A percentile compares a stretch with the other conserved stretches of the same genome.
phyloP scores from a whole-genome alignment of 2,888 invertebrate species.

The Alsophila aescularia region DNA sequence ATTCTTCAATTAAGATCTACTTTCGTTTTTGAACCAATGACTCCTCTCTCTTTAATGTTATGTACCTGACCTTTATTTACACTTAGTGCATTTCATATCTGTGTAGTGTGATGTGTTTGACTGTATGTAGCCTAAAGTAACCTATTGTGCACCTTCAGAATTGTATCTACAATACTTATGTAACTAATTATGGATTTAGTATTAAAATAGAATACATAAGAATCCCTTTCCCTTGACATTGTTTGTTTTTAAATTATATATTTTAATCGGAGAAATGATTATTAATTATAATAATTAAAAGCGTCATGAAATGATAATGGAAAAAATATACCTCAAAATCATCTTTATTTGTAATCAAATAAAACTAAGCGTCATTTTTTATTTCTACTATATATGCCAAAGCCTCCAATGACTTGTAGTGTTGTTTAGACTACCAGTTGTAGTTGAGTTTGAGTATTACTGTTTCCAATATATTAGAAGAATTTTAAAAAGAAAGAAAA shows the following conservation, averaged over 20 bases:
- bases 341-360: constrained; percentile 6
- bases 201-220: constrained; percentile 21
- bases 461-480: neutral
- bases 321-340: constrained; percentile 17
- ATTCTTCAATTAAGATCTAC: no score
- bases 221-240: constrained; percentile 15
- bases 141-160: constrained; percentile 24
- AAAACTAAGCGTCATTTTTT: constrained; percentile 3
- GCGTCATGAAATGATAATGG: constrained; percentile 2
- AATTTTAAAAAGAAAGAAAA: neutral
- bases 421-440: constrained; percentile 2
- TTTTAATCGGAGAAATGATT: neutral
- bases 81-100: neutral
- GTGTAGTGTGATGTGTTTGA: neutral
- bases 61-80: no score
- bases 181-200: constrained; percentile 24
- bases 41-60: neutral
- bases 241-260: constrained; percentile 6
- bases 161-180: constrained; percentile 9
- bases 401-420: constrained; percentile 13
- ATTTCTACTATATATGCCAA: constrained; percentile 21
- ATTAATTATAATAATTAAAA: neutral
- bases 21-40: neutral
- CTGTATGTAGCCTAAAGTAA: neutral
- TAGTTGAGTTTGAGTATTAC: neutral